Evolutionary conservation across 2,797 vertebrate genomes (phyloP).

Genomic region (Euphonia xanthogaster): DNA sequence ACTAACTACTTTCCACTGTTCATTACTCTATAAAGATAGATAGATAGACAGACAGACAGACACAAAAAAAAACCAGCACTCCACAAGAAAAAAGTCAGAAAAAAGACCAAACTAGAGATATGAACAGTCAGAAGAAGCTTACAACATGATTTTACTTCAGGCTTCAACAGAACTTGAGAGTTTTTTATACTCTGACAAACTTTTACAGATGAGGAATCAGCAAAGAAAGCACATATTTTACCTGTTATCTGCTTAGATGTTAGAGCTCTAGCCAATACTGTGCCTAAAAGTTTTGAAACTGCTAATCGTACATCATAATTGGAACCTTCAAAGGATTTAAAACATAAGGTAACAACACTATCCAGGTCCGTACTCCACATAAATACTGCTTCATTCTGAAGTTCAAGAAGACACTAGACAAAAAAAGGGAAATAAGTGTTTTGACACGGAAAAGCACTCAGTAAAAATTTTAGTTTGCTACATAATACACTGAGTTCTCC

Average conservation of each 20-base stretch:
- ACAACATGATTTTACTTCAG: not conserved
- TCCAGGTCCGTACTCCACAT: conserved; percentile 91
- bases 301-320: conserved; percentile 85
- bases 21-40: not conserved
- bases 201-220: not conserved
- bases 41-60: not conserved
- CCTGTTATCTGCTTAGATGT: conserved; percentile 77
- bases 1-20: not conserved
- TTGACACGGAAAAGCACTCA: not conserved
- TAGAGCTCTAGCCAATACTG: conserved; percentile 83
- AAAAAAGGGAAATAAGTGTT: conserved; percentile 19
- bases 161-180: not conserved
- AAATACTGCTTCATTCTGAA: conserved; percentile 90
- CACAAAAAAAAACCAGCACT: not conserved
- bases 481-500: not conserved
- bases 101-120: not conserved
- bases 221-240: conserved; percentile 56
- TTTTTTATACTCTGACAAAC: not conserved
- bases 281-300: conserved; percentile 87
- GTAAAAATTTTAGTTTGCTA: not conserved
- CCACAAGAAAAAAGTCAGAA: not conserved
- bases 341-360: conserved; percentile 88
- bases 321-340: conserved; percentile 92
- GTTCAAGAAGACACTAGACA: conserved; percentile 89
- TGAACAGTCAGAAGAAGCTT: not conserved